A percentile compares a stretch with the other conserved stretches of the same genome.
Evolutionary conservation across 2,888 invertebrate species (phyloP).

Genomic region (Blomia tropicalis): DNA sequence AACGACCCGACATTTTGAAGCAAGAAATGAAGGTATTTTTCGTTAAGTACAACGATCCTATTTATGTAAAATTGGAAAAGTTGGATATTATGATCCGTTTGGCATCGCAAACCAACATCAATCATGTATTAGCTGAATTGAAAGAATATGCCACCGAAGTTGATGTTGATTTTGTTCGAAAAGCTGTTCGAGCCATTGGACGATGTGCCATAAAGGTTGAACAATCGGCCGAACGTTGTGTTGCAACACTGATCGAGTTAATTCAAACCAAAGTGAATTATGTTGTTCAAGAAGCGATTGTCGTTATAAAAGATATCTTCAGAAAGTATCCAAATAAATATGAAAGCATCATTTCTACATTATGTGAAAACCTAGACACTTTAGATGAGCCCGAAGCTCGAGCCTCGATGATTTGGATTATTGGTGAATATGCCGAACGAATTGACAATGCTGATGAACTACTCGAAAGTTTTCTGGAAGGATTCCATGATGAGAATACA

Average conservation of each 20-base stretch:
- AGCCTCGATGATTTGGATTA: constrained; percentile 82
- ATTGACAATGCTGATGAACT: constrained; percentile 98
- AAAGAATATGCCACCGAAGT: constrained; percentile 98
- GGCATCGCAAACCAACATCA: constrained; percentile 92
- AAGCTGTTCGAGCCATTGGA: constrained; percentile 95
- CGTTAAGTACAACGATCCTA: constrained; percentile 99
- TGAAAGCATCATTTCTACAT: constrained; percentile 95
- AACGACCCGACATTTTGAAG: constrained; percentile 91
- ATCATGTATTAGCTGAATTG: constrained; percentile 89
- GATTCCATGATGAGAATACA: constrained; percentile 87
- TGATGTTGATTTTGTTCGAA: constrained; percentile 97
- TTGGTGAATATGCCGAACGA: constrained; percentile 94
- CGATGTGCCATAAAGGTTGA: constrained; percentile 97
- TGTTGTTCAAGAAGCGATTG: constrained; percentile 98
- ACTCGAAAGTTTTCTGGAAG: constrained; percentile 91
- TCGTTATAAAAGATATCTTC: constrained; percentile 95
- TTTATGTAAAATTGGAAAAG: constrained; percentile 97
- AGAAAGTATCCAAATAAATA: constrained; percentile 96
- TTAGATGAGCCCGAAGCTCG: constrained; percentile 95
- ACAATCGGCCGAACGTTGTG: constrained; percentile 93
- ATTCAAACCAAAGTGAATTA: constrained; percentile 99
- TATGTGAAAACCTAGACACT: constrained; percentile 96
- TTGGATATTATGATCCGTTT: constrained; percentile 97
- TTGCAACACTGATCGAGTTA: constrained; percentile 85
- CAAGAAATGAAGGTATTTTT: constrained; percentile 99